Conservation (phyloP, 1,140 invertebrate genomes). For the Artemia franciscana region DNA sequence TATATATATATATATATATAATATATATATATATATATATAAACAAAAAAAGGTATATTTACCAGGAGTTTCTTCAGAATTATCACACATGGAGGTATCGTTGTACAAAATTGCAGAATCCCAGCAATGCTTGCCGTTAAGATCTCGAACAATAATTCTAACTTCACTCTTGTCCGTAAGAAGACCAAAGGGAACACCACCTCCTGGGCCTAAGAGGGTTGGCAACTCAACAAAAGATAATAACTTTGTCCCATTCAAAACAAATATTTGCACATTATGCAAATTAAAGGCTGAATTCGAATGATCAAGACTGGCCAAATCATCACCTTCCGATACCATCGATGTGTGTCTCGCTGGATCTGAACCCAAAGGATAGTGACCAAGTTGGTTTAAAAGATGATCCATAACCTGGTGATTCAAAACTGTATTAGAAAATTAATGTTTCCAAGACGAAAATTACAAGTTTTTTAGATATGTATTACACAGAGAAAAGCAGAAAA, state of each 20-base stretch:
- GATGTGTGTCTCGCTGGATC: constrained; percentile 61
- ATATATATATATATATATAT: no score
- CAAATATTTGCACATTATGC: constrained; percentile 71
- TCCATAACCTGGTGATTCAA: constrained; percentile 27
- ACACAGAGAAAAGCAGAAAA: no score
- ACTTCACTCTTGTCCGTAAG: constrained; percentile 37
- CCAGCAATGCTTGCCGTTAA: constrained; percentile 93
- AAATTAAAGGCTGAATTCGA: constrained; percentile 49
- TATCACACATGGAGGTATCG: no score
- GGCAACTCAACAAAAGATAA: constrained; percentile 78
- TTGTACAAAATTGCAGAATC: constrained; percentile 68
- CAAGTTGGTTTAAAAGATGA: constrained; percentile 63
- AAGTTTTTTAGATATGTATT: no score
- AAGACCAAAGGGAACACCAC: constrained; percentile 50
- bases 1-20: no score
- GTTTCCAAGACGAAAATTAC: background rate
- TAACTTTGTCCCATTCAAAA: constrained; percentile 50
- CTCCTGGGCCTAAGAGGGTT: constrained; percentile 54
- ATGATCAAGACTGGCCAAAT: constrained; percentile 50
- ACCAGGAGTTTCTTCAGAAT: no score
- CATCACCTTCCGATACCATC: constrained; percentile 72
- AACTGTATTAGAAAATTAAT: constrained; percentile 6
- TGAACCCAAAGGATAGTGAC: constrained; percentile 69
- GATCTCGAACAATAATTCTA: constrained; percentile 61
- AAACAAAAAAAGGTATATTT: no score